Conservation (phyloP, 2,888 invertebrate species). For the Alitta virens region DNA sequence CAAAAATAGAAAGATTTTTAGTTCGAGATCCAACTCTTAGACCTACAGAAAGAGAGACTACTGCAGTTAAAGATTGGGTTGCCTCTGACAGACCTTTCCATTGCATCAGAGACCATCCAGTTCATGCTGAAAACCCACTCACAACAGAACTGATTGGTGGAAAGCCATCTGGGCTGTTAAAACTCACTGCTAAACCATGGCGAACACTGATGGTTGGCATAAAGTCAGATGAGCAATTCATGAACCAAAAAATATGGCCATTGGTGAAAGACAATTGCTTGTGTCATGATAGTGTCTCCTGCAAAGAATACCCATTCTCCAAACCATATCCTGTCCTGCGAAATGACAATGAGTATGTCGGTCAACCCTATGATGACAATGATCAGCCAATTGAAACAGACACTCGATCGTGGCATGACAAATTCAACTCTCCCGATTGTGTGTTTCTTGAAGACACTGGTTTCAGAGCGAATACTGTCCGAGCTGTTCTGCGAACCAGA, state of each 20-base stretch:
- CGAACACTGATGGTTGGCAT: conserved; percentile 19
- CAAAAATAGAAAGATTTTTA: conserved; percentile 26
- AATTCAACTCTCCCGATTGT: conserved; percentile 24
- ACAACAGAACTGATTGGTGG: conserved; percentile 28
- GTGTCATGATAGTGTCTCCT: conserved; percentile 34
- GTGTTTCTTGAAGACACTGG: conserved; percentile 31
- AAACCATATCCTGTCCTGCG: conserved; percentile 28
- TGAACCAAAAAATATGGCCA: conserved; percentile 27
- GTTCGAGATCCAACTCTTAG: conserved; percentile 26
- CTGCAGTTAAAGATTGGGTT: conserved; percentile 29
- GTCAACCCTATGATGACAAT: conserved; percentile 30
- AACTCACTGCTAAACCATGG: conserved; percentile 10
- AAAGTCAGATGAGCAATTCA: conserved; percentile 15
- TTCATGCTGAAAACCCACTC: conserved; percentile 19
- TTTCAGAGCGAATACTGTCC: conserved; percentile 25
- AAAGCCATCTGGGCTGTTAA: conserved; percentile 11
- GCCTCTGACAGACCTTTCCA: conserved; percentile 16
- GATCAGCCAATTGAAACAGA: conserved; percentile 19
- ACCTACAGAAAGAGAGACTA: conserved; percentile 27
- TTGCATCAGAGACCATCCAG: conserved; percentile 32
- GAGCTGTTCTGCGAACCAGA: conserved; percentile 21
- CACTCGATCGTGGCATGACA: conserved; percentile 5
- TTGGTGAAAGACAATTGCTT: conserved; percentile 14
- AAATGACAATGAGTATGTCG: conserved; percentile 27
- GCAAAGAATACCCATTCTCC: conserved; percentile 20